Conservation (phyloP, 2,113 vertebrate genomes). For the Myotis yumanensis region DNA sequence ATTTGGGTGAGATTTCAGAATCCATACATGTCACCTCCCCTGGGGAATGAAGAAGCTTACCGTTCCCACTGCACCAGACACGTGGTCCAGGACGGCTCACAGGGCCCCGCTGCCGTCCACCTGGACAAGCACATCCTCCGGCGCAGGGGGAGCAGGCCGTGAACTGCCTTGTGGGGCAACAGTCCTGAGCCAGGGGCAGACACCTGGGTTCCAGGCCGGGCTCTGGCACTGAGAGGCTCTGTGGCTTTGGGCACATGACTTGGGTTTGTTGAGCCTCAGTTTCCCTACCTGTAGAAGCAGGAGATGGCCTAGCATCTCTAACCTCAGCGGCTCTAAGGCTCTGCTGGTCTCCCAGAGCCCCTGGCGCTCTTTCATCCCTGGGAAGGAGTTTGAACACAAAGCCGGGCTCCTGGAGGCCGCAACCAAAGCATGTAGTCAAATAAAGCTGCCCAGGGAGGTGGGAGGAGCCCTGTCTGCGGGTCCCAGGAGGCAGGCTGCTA, state of each 20-base stretch:
- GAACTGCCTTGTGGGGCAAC: not conserved
- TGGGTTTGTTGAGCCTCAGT: not conserved
- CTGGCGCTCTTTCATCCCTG: not conserved
- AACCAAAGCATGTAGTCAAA: not conserved
- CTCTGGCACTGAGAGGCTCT: not conserved
- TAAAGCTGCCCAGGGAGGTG: not conserved
- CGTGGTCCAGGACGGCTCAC: not conserved
- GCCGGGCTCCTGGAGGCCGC: not conserved
- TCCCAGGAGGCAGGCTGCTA: not conserved
- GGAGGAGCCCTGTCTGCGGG: not conserved
- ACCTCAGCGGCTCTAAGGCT: not conserved
- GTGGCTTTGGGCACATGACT: not conserved
- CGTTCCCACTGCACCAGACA: not conserved
- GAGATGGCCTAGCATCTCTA: not conserved
- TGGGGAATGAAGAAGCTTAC: not conserved
- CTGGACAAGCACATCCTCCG: not conserved
- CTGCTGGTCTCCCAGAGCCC: not conserved
- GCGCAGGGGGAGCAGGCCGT: rapidly evolving
- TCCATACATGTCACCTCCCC: not conserved
- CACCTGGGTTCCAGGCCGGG: not conserved
- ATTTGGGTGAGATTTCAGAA: conserved; percentile 19
- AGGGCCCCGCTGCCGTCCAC: not conserved
- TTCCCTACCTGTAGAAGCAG: not conserved
- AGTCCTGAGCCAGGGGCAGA: not conserved
- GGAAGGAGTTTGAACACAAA: not conserved